Conservation (phyloP, 2,113 vertebrate genomes). For the Eurypyga helias region DNA sequence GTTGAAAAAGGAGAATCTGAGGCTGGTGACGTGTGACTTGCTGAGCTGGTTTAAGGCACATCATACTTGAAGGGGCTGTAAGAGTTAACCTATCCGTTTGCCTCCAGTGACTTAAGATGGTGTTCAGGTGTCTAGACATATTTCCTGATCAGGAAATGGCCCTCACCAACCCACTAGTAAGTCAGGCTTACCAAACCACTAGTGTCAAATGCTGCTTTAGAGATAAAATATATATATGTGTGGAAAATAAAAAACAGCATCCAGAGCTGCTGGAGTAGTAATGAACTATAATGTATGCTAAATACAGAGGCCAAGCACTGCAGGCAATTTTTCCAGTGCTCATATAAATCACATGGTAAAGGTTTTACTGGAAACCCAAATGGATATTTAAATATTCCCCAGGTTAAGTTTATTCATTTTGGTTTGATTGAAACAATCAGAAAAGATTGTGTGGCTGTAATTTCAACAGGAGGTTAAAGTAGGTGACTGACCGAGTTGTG, state of each 20-base stretch:
- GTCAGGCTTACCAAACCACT: not conserved
- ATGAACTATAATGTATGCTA: slow-evolving; percentile 76
- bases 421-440: slow-evolving; percentile 81
- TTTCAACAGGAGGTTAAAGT: slow-evolving; percentile 77
- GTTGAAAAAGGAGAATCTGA: not conserved
- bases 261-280: slow-evolving; percentile 50
- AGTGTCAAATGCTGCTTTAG: not conserved
- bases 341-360: slow-evolving; percentile 75
- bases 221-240: not conserved
- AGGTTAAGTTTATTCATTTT: slow-evolving; percentile 54
- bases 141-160: not conserved
- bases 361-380: slow-evolving; percentile 71
- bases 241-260: not conserved
- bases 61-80: fast-evolving
- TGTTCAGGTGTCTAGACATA: not conserved
- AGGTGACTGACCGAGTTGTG: slow-evolving; percentile 72
- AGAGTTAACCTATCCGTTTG: fast-evolving
- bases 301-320: slow-evolving; percentile 70
- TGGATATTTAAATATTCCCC: slow-evolving; percentile 76
- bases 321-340: slow-evolving; percentile 78
- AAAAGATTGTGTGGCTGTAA: slow-evolving; percentile 69
- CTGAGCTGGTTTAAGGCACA: not conserved
- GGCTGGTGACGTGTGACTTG: not conserved
- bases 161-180: not conserved
- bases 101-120: fast-evolving